Percentiles rank a stretch among this genome's conserved stretches.
Evolutionary conservation across 2,113 vertebrate genomes (phyloP).

Genomic region (Zosterops borbonicus): DNA sequence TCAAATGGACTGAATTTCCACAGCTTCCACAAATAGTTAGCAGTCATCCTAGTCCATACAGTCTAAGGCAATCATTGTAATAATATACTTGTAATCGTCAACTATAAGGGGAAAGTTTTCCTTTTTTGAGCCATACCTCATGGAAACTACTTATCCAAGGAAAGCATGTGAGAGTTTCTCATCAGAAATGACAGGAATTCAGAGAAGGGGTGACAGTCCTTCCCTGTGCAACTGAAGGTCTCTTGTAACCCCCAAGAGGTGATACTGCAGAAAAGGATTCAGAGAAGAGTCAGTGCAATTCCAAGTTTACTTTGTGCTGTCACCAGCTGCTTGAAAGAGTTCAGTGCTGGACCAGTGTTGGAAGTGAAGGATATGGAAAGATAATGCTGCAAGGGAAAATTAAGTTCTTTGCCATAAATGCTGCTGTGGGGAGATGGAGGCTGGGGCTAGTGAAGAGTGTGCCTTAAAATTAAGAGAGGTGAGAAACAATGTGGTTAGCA

Average conservation of each 20-base stretch:
- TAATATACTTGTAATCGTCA: neutral
- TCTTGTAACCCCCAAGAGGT: neutral
- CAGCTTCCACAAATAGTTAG: neutral
- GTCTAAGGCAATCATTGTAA: neutral
- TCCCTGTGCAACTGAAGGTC: neutral
- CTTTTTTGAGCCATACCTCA: neutral
- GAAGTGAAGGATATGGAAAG: neutral
- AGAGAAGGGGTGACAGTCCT: neutral
- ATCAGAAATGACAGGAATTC: neutral
- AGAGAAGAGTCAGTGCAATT: neutral
- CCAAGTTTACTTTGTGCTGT: neutral
- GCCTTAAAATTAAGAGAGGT: neutral
- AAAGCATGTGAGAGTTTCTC: neutral
- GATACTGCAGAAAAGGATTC: neutral
- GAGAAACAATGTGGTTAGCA: neutral
- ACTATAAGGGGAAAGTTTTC: neutral
- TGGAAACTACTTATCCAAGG: neutral
- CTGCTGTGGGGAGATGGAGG: neutral
- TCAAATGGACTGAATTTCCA: neutral
- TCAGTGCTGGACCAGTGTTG: neutral
- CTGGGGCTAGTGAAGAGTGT: neutral
- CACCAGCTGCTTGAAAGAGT: neutral
- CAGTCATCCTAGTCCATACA: neutral
- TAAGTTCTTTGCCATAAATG: neutral
- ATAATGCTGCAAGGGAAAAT: neutral